Base-by-base conservation (phyloP, 92 coral and sea anemone genomes). In the Zoanthus sansibaricus region DNA sequence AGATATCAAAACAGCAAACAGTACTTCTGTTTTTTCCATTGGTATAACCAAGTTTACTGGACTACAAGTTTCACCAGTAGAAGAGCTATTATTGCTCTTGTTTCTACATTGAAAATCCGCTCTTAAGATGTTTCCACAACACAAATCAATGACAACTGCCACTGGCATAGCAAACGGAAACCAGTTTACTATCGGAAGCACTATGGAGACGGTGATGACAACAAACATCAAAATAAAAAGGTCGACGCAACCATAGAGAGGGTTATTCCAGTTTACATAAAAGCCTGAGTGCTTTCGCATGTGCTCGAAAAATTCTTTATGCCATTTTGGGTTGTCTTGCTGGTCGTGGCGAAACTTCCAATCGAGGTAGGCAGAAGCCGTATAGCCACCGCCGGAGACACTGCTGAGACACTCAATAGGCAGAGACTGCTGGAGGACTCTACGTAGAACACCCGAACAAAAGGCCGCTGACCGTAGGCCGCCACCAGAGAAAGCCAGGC, bases 321-420 rank as follows among this genome's bases (percentile, higher is more conserved):
- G 98, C 98, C 98, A 94, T 62, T 71, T 70, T 5, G 96, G 94
- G 75, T 96, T 89, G 75, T 96, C 98, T 75, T 46, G 78, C 21
- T 75, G 88, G 61, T 93, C 92, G 83, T 96, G 91, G 69, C 92
- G 98, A 80, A 78, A 96, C 82, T 96, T 96, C 98, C 98, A 96
- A 79, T 96, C 98, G 56, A 94, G 42, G 62, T 96, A 96, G 6
- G 98, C 92, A 1, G 95, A 83, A 76, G 95, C 98, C 61, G 91
- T 91, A 83, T 71, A 92, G 42, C 98, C 98, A 20, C 98, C 98
- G 62, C 98, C 98, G 15, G 98, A 94, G 42, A 93, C 98, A 59
- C 96, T 87, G 78, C 97, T 94, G 72, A 96, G 84, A 82, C 62
- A 96, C 77, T 94, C 98, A 83, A 95, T 77, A 48, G 75, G 61